phyloP scores from a whole-genome alignment of 1,140 invertebrate genomes.

The Matsumurasca onukii region DNA sequence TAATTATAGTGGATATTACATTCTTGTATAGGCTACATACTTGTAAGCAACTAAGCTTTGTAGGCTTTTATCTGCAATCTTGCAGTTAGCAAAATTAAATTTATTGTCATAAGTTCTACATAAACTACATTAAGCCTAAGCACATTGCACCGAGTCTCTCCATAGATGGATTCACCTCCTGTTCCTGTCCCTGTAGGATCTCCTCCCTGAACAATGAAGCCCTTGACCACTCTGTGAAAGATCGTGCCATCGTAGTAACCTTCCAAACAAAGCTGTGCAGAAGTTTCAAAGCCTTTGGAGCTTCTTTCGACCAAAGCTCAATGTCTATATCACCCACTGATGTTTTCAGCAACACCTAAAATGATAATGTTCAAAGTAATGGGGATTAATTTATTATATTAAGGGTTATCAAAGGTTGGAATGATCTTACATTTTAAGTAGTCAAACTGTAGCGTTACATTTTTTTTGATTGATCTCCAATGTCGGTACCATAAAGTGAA shows the following conservation, averaged over 20 bases:
- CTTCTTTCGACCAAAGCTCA: slow-evolving; percentile 96
- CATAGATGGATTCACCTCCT: slow-evolving; percentile 92
- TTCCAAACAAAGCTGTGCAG: slow-evolving; percentile 93
- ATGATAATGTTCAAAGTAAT: slow-evolving; percentile 38
- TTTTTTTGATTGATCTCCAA: background rate
- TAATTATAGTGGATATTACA: no score
- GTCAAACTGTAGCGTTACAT: background rate
- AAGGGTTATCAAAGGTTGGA: background rate
- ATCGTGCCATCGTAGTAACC: slow-evolving; percentile 93
- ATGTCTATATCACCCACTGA: slow-evolving; percentile 96
- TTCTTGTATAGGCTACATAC: no score
- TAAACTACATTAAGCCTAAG: no score
- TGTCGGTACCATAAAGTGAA: background rate
- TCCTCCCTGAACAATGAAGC: slow-evolving; percentile 95
- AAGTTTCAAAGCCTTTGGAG: slow-evolving; percentile 97
- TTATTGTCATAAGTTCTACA: no score
- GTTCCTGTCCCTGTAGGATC: slow-evolving; percentile 95
- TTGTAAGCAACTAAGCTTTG: no score
- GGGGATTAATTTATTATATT: background rate
- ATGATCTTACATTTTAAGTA: background rate
- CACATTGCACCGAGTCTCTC: slow-evolving; percentile 83
- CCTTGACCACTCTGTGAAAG: slow-evolving; percentile 89
- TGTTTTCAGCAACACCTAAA: slow-evolving; percentile 86
- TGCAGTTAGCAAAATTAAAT: no score
- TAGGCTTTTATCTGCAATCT: no score